Percentiles rank a stretch among this genome's conserved stretches.
Evolutionary conservation across 2,113 vertebrate genomes (phyloP).

Genomic region (Acrocephalus kingi): DNA sequence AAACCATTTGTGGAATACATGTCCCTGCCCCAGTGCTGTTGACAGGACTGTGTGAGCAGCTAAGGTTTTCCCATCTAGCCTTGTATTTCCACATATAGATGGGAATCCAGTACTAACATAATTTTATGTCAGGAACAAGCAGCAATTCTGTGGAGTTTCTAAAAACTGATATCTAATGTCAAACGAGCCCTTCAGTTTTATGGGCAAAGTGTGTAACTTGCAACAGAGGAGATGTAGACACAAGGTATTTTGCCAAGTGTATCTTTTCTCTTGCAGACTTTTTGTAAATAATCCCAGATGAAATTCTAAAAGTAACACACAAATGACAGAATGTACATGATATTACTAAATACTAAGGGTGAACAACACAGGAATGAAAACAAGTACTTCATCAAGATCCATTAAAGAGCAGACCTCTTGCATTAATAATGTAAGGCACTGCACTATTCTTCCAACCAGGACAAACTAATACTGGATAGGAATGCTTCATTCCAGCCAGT

Average conservation of each 20-base stretch:
- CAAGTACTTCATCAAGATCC: background rate
- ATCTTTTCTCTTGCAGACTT: background rate
- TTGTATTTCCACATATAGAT: background rate
- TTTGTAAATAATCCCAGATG: background rate
- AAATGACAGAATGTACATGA: background rate
- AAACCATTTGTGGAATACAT: background rate
- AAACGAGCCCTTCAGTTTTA: fast-evolving
- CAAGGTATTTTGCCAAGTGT: background rate
- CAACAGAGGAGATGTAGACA: background rate
- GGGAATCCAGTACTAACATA: background rate
- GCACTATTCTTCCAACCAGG: background rate
- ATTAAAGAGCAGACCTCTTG: background rate
- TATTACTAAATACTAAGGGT: background rate
- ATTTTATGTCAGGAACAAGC: background rate
- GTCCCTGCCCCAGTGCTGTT: background rate
- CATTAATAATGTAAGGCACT: background rate
- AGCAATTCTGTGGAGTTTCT: background rate
- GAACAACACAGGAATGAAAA: background rate
- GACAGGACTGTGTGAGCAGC: background rate
- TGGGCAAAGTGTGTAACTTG: background rate
- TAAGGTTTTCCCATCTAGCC: background rate
- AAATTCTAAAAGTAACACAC: background rate
- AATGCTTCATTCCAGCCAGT: background rate
- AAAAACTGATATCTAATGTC: background rate
- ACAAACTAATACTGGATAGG: background rate